Base-by-base conservation (phyloP, 2,113 vertebrate species). In the Aptenodytes patagonicus region DNA sequence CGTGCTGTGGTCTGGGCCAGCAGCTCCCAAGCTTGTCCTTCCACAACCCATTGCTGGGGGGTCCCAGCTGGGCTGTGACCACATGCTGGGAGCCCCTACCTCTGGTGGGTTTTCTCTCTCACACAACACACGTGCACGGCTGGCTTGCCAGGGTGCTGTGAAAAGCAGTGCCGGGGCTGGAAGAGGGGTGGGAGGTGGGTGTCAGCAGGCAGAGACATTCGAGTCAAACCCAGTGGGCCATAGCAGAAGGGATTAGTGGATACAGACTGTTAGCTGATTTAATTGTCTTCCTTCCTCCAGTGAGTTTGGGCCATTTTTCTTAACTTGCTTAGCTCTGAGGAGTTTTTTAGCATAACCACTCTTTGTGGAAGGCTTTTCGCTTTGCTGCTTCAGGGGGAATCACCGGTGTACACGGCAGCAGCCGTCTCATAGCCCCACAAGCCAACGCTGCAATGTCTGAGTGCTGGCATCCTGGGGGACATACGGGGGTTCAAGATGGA, bases 251-350 rank as follows among this genome's bases (percentile, higher is more conserved):
- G 40, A 91, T 81, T 92, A 87, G 89, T 72, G 58, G 71, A 44
- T 72, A 80, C 0, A 4, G 68, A 52, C 77, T 87, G 32, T 64
- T 95, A 60, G 64, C 29, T 94, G 83, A 73, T 91, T 87, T 95
- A 89, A 95, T 94, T 95, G 83, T 87, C 95, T 96, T 89, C 32
- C 29, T 91, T 89, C 72, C 87, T 95, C 52, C 7, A 14, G 60
- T 75, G 80, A 75, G 17, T 89, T 89, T 51, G 38, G 2, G 5
- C 55, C 60, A 20, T 93, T 92, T 89, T 81, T 91, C 64, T 81
- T 77, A 57, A 88, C 60, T 89, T 83, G 54, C 36, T 77, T 70
- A 92, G 72, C 76, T 31, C 58, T 31, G 31, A 78, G 64, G 64
- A 89, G 46, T 31, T 77, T 90, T 91, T 91, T 60, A 64, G 47